Evolutionary conservation across 2,888 invertebrate genomes (phyloP), one percentile per base, ranked within the genome.

Genomic region (Dryobota labecula): DNA sequence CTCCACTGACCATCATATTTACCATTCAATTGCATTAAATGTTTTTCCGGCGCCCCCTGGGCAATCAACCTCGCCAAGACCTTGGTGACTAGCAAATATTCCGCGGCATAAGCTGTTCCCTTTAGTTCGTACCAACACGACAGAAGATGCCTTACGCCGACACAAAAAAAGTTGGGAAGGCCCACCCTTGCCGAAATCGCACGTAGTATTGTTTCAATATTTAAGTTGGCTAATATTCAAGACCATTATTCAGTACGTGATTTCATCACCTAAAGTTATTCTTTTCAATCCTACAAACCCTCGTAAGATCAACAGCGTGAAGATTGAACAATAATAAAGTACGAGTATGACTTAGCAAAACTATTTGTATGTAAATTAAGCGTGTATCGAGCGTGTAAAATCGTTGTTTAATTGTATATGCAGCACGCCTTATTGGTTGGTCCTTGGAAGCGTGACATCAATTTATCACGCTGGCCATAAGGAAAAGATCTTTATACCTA

Each of bases 281-380:
- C 43, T 58, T 47, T 53, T 49, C 49, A 68, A 70, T 67, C 30
- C 60, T 41, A 61, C 54, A 63, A 43, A 53, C 78, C 72, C 47
- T 72, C 30, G 51, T 41, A 49, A 67, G 56, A 76, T 63, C 53
- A 64, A 65, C 36, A 68, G 64, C 71, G 67, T 64, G 56, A 68
- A 81, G 80, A 73, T 62, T 64, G 53, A 47, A 72, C 67, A 62
- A 81, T 61, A 76, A 69, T 58, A 68, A 72, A 73, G 20, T 67
- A 82, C 67, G 63, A 67, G 61, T 78, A 62, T 67, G 51, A 58
- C 57, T 72, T 69, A 56, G 69, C 78, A 78, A 63, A 67, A 69
- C 61, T 62, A 79, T 82, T 83, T 84, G 76, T 82, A 84, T 83
- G 84, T 60, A 76, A 83, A 84, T 83, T 27, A 84, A 70, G 54